Conservation (phyloP, 1,140 invertebrate species). For the Drosophila pruinosa region DNA sequence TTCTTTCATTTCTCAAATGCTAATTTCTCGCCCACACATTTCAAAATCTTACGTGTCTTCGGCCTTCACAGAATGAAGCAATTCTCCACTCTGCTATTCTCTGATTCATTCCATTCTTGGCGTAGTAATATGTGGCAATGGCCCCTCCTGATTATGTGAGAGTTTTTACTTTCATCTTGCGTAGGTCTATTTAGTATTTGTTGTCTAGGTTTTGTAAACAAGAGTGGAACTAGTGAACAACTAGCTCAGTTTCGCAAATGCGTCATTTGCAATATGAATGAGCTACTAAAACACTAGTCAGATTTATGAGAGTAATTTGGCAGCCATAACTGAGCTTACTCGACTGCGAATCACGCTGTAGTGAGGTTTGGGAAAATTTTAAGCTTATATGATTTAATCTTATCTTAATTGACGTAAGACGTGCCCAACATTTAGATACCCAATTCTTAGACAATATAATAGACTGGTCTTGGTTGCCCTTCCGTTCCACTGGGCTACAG, state of each 20-base stretch:
- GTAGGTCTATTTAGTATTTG: conserved; percentile 26
- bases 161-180: conserved; percentile 28
- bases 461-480: too few relatives aligned
- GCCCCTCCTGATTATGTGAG: background rate
- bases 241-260: conserved; percentile 1
- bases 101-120: conserved; percentile 15
- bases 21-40: conserved; percentile 37
- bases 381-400: background rate
- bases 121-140: conserved; percentile 23
- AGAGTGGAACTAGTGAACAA: background rate
- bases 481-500: too few relatives aligned
- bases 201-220: conserved; percentile 35
- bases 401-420: background rate
- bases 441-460: too few relatives aligned
- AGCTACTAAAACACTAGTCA: background rate
- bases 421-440: too few relatives aligned
- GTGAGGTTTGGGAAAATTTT: background rate
- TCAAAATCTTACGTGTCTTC: background rate
- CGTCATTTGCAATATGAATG: background rate
- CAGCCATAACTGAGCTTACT: too few relatives aligned
- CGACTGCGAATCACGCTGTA: background rate
- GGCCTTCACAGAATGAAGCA: background rate
- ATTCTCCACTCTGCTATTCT: background rate
- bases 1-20: conserved; percentile 11
- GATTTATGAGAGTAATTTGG: background rate